Evolutionary conservation across 30 jellyfish, hydroid and myxozoan species (phyloP).

Genomic region (Pelagia noctiluca): DNA sequence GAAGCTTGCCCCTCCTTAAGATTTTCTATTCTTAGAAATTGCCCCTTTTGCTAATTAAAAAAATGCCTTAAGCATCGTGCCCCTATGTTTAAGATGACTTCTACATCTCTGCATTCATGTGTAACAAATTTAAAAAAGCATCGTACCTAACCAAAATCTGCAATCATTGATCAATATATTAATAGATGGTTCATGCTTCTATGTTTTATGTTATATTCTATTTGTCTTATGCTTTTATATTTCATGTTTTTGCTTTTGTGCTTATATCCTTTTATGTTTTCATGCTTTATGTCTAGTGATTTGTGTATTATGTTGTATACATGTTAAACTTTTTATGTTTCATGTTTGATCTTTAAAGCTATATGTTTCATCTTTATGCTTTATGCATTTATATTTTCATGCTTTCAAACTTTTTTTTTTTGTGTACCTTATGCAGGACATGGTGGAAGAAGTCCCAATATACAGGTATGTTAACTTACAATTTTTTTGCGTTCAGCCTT

Average conservation of each 20-base stretch:
- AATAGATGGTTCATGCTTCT: too few species aligned
- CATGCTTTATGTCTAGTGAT: neutral
- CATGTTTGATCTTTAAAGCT: neutral
- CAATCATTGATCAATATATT: too few species aligned
- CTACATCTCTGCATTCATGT: neutral
- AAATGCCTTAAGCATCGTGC: too few species aligned
- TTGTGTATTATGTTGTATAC: too few species aligned
- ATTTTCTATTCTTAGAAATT: too few species aligned
- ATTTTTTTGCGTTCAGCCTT: neutral
- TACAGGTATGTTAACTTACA: conserved; percentile 31
- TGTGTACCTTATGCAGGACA: conserved; percentile 25
- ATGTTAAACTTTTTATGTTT: neutral
- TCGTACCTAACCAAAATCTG: too few species aligned
- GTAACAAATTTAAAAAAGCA: too few species aligned
- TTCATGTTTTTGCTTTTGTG: too few species aligned
- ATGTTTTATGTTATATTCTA: too few species aligned
- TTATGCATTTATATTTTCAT: neutral
- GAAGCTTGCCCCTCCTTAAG: neutral
- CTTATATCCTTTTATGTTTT: neutral
- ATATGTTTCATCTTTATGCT: neutral
- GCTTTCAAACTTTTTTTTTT: neutral
- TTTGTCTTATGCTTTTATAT: too few species aligned
- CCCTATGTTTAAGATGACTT: neutral
- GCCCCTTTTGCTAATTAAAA: too few species aligned
- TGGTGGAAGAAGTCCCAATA: conserved; percentile 55